Evolutionary conservation across 2,797 vertebrate genomes (phyloP), one percentile per base, ranked within the genome.

Genomic region (Urophycis tenuis): DNA sequence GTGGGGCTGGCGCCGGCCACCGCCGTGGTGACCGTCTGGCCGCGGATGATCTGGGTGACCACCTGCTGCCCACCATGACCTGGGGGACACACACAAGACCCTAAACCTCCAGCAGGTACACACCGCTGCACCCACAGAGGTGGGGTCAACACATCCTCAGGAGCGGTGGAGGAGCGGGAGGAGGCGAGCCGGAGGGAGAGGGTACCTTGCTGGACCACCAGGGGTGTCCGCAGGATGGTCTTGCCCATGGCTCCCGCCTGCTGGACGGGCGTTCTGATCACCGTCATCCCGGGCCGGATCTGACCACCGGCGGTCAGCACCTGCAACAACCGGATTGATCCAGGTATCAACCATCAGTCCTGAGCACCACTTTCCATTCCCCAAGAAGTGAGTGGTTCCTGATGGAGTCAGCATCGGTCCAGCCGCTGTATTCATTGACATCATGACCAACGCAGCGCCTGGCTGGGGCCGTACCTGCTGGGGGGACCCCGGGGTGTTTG

Each of bases 121-220:
- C 45, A 17, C 64, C 64, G 30, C 64, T 69, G 64, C 17, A 45
- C 19, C 17, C 14, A 49, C 45, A 49, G 19, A 22, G 45, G 36
- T 36, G 36, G 7, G 22, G 5, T 19, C 6, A 64, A 1, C 29
- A 69, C 29, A 69, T 69, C 5, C 6, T 8, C 64, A 69, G 64
- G 4, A 22, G 19, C 30, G 33, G 7, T 17, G 49, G 2, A 41
- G 7, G 60, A 71, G 69, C 9, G 15, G 14, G 17, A 17, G 32
- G 64, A 69, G 29, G 53, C 29, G 8, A 19, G 29, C 29, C 19
- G 25, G 67, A 74, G 17, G 32, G 8, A 9, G 9, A 60, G n/a
- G n/a, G 81, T 94, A 96, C 97, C 96, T 95, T 97, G 96, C 60
- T 99, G 97, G 79, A 99, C 95, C 88, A 99, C 90, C 25, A 99